phyloP scores from a whole-genome alignment of 2,888 invertebrate genomes.

The Xanthia icteritia region DNA sequence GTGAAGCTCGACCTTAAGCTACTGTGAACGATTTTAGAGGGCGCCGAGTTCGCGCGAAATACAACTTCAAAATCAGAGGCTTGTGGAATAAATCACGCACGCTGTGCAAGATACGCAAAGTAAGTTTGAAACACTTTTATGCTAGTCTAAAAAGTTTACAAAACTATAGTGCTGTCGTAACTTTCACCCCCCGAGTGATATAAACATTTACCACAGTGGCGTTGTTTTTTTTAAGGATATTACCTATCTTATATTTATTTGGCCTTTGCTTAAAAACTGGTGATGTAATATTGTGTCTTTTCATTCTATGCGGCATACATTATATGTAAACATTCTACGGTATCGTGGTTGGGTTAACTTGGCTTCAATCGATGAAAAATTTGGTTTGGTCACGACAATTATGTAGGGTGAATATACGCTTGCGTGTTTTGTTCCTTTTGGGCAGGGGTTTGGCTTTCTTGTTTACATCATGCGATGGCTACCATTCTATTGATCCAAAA shows the following conservation, averaged over 20 bases:
- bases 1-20: conserved; percentile 29
- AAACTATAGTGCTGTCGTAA: conserved; percentile 19
- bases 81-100: not conserved
- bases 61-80: conserved; percentile 9
- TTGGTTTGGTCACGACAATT: conserved; percentile 31
- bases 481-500: conserved; percentile 33
- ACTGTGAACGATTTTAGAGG: conserved; percentile 14
- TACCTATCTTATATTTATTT: not conserved
- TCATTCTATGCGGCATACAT: conserved; percentile 3
- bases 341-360: conserved; percentile 32
- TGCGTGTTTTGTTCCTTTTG: conserved; percentile 38
- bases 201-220: not conserved
- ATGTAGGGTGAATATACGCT: conserved; percentile 34
- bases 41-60: conserved; percentile 18
- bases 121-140: conserved; percentile 47
- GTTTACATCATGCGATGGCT: conserved; percentile 8
- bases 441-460: not conserved
- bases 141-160: conserved; percentile 18
- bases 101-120: conserved; percentile 36
- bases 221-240: conserved; percentile 2
- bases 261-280: not conserved
- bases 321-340: conserved; percentile 8
- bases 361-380: conserved; percentile 53
- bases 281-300: not conserved
- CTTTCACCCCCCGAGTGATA: not conserved